A percentile compares a stretch with the other conserved stretches of the same genome.
Conservation (phyloP, 2,113 vertebrate species). For the Deroptyus accipitrinus region DNA sequence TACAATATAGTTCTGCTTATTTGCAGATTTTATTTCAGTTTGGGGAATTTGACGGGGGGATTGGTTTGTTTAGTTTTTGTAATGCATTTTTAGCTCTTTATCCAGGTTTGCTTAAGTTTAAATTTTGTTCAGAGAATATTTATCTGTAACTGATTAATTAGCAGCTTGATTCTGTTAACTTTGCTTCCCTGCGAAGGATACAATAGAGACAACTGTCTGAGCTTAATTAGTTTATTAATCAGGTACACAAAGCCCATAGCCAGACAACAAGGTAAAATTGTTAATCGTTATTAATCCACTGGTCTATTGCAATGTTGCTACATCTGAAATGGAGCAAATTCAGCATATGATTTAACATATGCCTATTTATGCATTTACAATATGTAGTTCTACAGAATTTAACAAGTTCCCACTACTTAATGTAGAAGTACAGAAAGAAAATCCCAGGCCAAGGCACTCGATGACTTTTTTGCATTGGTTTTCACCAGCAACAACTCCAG, state of each 20-base stretch:
- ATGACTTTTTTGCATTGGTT: background rate
- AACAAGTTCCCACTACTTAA: background rate
- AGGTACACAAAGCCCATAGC: background rate
- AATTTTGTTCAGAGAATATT: background rate
- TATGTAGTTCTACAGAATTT: background rate
- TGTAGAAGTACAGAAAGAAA: background rate
- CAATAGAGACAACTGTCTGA: background rate
- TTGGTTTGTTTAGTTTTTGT: accelerated
- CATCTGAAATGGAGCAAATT: background rate
- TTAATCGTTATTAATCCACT: background rate
- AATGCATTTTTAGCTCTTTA: background rate
- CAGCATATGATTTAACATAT: background rate
- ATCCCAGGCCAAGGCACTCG: background rate
- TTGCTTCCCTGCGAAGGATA: background rate
- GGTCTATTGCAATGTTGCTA: background rate
- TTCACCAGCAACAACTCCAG: background rate
- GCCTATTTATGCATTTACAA: background rate
- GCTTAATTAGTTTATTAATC: background rate
- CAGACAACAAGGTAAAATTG: background rate
- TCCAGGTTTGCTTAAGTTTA: background rate
- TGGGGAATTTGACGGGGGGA: background rate
- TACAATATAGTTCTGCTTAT: background rate
- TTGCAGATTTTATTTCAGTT: background rate
- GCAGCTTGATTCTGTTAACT: background rate
- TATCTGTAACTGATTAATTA: background rate